Percentiles rank a stretch among this genome's conserved stretches.
Evolutionary conservation across 2,888 invertebrate species (phyloP).

Genomic region (Ophonus ardosiacus): DNA sequence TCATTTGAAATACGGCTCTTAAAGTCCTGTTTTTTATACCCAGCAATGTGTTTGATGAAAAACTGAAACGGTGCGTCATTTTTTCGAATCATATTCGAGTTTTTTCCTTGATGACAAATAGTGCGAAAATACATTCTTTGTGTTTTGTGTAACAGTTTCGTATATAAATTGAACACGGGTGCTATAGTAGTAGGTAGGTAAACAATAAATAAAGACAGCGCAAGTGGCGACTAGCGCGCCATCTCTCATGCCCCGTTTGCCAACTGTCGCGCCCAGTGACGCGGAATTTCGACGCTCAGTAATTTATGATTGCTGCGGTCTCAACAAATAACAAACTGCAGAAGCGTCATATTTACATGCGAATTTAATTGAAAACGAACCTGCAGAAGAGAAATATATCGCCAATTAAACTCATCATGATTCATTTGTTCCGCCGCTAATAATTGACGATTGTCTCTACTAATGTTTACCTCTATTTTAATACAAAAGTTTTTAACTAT

Average conservation of each 20-base stretch:
- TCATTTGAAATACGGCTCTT: no score
- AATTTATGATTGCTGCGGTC: constrained; percentile 50
- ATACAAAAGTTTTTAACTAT: constrained; percentile 1
- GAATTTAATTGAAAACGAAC: constrained; percentile 39
- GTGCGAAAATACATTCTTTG: not conserved
- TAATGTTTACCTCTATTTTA: not conserved
- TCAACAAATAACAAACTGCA: constrained; percentile 53
- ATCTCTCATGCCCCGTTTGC: constrained; percentile 7
- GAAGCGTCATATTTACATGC: constrained; percentile 45
- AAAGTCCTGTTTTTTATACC: no score
- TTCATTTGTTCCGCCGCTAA: constrained; percentile 13
- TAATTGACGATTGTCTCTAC: constrained; percentile 27
- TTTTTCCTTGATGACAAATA: not conserved
- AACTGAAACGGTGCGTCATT: no score
- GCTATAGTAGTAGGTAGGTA: not conserved
- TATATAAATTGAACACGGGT: not conserved
- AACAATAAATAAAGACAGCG: not conserved
- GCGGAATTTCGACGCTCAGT: constrained; percentile 22
- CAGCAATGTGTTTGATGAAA: no score
- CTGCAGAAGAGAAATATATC: not conserved
- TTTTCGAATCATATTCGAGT: not conserved
- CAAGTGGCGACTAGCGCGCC: not conserved
- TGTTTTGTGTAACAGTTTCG: not conserved
- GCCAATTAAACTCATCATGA: constrained; percentile 48
- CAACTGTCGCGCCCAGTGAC: constrained; percentile 42